Conservation (phyloP, 2,888 invertebrate genomes). For the Pilophorus perplexus region DNA sequence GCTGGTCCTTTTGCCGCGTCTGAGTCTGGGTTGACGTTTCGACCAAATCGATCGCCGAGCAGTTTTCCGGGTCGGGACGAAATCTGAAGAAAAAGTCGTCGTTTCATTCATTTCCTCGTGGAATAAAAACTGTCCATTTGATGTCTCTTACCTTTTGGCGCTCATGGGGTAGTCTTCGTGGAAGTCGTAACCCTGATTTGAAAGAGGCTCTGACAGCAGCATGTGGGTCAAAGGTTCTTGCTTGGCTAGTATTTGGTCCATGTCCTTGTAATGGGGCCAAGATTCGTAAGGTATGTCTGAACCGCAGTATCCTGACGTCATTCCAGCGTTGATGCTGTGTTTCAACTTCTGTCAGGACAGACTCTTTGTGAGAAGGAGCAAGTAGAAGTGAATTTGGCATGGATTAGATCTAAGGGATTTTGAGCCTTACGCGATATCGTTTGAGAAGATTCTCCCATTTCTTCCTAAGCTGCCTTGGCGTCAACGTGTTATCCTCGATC, state of each 20-base stretch:
- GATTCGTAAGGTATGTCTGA: not conserved
- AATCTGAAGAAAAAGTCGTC: not conserved
- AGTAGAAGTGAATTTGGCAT: too few relatives aligned
- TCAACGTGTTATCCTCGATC: slow-evolving; percentile 10
- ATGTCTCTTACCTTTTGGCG: slow-evolving; percentile 26
- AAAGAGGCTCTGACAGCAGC: not conserved
- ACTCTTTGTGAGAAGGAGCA: too few relatives aligned
- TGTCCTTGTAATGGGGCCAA: slow-evolving; percentile 21
- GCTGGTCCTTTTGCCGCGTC: too few relatives aligned
- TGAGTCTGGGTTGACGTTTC: too few relatives aligned
- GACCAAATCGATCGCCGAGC: not conserved
- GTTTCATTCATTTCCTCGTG: not conserved
- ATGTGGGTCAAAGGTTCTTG: slow-evolving; percentile 6
- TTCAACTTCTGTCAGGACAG: slow-evolving; percentile 23
- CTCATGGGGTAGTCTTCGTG: slow-evolving; percentile 5
- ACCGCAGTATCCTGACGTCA: not conserved
- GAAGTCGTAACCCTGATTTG: not conserved
- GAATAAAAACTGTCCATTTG: too few relatives aligned
- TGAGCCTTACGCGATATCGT: slow-evolving; percentile 1
- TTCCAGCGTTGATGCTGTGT: not conserved
- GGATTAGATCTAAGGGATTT: too few relatives aligned
- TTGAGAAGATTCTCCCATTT: slow-evolving; percentile 23
- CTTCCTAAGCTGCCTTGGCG: slow-evolving; percentile 15
- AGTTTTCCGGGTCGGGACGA: not conserved
- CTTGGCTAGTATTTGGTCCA: slow-evolving; percentile 14